Conservation (phyloP, 1,140 invertebrate genomes). For the Drosophila ananassae region DNA sequence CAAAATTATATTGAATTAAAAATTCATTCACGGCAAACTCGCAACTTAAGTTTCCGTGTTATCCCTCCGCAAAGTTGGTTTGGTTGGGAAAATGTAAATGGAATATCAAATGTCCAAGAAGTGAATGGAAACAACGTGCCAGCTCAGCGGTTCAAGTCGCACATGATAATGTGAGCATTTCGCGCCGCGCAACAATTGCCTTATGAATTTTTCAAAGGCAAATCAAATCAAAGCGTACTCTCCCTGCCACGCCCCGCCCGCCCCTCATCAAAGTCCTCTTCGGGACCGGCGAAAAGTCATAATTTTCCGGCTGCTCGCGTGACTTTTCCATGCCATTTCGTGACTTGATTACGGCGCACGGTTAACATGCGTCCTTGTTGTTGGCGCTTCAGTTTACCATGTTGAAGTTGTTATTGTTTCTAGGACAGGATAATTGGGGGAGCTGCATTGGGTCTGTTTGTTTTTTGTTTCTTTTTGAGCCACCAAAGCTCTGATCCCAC, state of each 20-base stretch:
- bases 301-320: slow-evolving; percentile 75
- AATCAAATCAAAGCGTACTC: slow-evolving; percentile 67
- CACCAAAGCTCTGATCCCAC: neutral
- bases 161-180: slow-evolving; percentile 60
- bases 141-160: slow-evolving; percentile 41
- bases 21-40: slow-evolving; percentile 19
- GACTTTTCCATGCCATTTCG: slow-evolving; percentile 71
- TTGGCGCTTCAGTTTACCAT: slow-evolving; percentile 4
- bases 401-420: slow-evolving; percentile 18
- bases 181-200: slow-evolving; percentile 57
- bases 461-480: slow-evolving; percentile 4
- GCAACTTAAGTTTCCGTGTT: slow-evolving; percentile 1
- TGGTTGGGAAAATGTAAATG: slow-evolving; percentile 23
- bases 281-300: slow-evolving; percentile 50
- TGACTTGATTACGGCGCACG: slow-evolving; percentile 68
- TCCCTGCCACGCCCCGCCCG: slow-evolving; percentile 36
- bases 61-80: slow-evolving; percentile 6
- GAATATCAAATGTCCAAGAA: slow-evolving; percentile 49
- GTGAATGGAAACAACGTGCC: slow-evolving; percentile 27
- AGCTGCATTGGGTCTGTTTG: neutral
- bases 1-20: slow-evolving; percentile 27
- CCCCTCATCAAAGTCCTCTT: slow-evolving; percentile 28
- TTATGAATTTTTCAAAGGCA: slow-evolving; percentile 74
- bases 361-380: slow-evolving; percentile 55
- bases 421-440: slow-evolving; percentile 24